Percentiles rank a stretch among this genome's conserved stretches.
These are phyloP conservation scores for Slavum lentiscoides DNA, from an alignment of 2,888 invertebrate genomes.

Conservation along the genomic window DNA sequence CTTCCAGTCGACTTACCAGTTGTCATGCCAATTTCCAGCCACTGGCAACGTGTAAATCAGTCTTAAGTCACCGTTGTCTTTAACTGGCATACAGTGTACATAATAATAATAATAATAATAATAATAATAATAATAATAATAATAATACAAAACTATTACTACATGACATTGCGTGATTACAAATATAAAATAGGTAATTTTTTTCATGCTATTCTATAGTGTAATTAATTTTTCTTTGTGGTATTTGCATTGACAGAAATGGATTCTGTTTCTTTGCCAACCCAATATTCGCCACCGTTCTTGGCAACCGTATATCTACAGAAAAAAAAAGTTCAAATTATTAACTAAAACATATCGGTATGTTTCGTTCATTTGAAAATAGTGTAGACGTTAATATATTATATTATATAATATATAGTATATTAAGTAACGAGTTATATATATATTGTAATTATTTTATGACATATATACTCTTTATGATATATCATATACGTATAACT, in stretches of 20 bases:
- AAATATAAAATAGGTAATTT: not conserved
- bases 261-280: conserved; percentile 66
- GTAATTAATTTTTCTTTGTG: conserved; percentile 7
- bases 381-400: no score
- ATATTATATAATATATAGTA: no score
- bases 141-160: not conserved
- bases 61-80: not conserved
- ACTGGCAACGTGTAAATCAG: no score
- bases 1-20: no score
- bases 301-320: conserved; percentile 71
- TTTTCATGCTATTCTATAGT: no score
- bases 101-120: not conserved
- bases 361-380: not conserved
- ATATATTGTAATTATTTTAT: no score
- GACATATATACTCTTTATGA: no score
- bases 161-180: not conserved
- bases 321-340: conserved; percentile 57
- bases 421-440: no score
- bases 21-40: no score
- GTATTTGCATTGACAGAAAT: conserved; percentile 1
- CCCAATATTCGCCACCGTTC: conserved; percentile 75
- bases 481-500: no score
- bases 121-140: not conserved
- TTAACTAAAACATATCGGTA: not conserved
- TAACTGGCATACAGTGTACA: not conserved